These are phyloP conservation scores for Chrosomus eos DNA, from an alignment of 2,797 vertebrate genomes.

Conservation along the genomic window DNA sequence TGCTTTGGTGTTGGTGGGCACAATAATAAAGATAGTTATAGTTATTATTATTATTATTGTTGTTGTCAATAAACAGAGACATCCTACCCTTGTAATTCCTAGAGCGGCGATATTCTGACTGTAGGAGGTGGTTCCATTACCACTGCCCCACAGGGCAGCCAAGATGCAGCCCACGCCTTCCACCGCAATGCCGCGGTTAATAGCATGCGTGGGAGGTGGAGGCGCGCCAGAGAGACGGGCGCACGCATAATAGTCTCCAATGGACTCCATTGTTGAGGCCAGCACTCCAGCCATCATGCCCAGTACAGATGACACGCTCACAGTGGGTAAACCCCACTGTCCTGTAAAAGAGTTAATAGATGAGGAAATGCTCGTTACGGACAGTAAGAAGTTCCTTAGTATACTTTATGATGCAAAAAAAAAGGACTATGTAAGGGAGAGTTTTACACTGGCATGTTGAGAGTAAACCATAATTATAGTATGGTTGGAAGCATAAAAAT, in stretches of 20 bases:
- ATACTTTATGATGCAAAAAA: not conserved
- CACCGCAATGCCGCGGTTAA: slow-evolving; percentile 82
- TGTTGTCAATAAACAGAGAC: not conserved
- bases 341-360: slow-evolving; percentile 63
- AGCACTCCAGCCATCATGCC: slow-evolving; percentile 83
- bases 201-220: slow-evolving; percentile 80
- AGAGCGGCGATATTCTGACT: slow-evolving; percentile 85
- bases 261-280: slow-evolving; percentile 83
- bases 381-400: not conserved
- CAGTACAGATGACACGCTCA: slow-evolving; percentile 80
- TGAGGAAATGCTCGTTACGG: not conserved
- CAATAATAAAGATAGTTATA: not conserved
- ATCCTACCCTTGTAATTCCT: slow-evolving; percentile 81
- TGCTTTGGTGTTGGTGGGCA: not conserved
- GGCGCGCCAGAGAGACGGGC: slow-evolving; percentile 81
- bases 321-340: slow-evolving; percentile 83
- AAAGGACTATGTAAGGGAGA: not conserved
- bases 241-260: slow-evolving; percentile 83
- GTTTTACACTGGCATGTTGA: not conserved
- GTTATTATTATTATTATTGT: not conserved
- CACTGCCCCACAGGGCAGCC: slow-evolving; percentile 82
- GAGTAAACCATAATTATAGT: not conserved
- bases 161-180: slow-evolving; percentile 84
- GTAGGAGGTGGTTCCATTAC: slow-evolving; percentile 84
- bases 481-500: not conserved